Evolutionary conservation across 2,113 vertebrate genomes (phyloP).

Genomic region (Apteryx owenii): DNA sequence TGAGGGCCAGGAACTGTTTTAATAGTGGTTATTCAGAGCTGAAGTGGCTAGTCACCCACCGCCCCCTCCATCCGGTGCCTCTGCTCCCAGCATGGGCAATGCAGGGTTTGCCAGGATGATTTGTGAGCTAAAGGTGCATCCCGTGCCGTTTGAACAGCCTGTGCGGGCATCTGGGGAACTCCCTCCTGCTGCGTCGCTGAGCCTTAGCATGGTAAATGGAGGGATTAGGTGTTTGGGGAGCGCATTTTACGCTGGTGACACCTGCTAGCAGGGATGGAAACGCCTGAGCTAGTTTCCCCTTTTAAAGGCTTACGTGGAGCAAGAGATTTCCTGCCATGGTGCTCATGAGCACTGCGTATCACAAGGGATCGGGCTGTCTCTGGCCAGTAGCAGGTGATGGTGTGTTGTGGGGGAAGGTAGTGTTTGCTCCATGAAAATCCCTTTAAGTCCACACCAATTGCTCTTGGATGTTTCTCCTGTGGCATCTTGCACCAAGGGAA

Average conservation of each 20-base stretch:
- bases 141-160: neutral
- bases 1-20: neutral
- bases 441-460: neutral
- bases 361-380: neutral
- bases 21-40: neutral
- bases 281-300: too few relatives aligned
- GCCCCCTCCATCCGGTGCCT: neutral
- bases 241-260: neutral
- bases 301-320: too few relatives aligned
- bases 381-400: neutral
- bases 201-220: neutral
- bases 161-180: neutral
- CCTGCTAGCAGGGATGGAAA: neutral
- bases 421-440: neutral
- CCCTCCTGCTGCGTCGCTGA: too few relatives aligned
- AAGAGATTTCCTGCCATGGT: too few relatives aligned
- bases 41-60: neutral
- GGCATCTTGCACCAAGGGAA: neutral
- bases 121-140: neutral
- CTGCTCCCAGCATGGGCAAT: accelerated
- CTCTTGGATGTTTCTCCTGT: neutral
- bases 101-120: neutral
- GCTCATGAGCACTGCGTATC: neutral
- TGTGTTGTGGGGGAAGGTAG: neutral
- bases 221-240: neutral